Evolutionary conservation across 2,797 vertebrate genomes (phyloP).

Genomic region (Hoplostethus atlanticus): DNA sequence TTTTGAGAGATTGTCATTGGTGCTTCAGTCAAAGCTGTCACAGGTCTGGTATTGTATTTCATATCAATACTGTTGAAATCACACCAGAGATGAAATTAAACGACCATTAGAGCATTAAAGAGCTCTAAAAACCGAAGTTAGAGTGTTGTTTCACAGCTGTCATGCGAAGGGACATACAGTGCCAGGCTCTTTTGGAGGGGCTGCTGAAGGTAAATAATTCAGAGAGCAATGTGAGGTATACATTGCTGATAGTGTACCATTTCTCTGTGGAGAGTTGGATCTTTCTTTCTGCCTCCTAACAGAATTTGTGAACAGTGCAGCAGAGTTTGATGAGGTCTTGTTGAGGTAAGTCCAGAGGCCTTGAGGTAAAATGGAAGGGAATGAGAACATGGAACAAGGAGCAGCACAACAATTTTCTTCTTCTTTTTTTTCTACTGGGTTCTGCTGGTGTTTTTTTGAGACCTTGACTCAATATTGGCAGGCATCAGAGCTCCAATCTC

Average conservation of each 20-base stretch:
- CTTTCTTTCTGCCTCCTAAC: slow-evolving; percentile 63
- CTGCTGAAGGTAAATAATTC: slow-evolving; percentile 77
- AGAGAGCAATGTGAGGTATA: slow-evolving; percentile 63
- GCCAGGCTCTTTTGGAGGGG: slow-evolving; percentile 63
- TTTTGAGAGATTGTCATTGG: slow-evolving; percentile 64
- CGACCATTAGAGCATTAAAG: slow-evolving; percentile 72
- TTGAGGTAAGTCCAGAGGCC: slow-evolving; percentile 59
- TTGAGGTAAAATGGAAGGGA: slow-evolving; percentile 70
- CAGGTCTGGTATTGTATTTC: slow-evolving; percentile 75
- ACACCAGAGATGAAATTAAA: slow-evolving; percentile 76
- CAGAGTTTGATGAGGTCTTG: slow-evolving; percentile 73
- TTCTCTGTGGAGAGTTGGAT: slow-evolving; percentile 66
- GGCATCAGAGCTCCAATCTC: slow-evolving; percentile 27
- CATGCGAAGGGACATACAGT: slow-evolving; percentile 69
- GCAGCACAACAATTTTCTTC: slow-evolving; percentile 43
- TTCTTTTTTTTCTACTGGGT: not conserved
- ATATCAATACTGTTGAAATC: slow-evolving; percentile 67
- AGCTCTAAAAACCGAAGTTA: slow-evolving; percentile 69
- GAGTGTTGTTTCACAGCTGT: slow-evolving; percentile 71
- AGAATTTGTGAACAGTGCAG: slow-evolving; percentile 74
- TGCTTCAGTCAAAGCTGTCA: slow-evolving; percentile 62
- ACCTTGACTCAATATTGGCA: slow-evolving; percentile 39
- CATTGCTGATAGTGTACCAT: slow-evolving; percentile 52
- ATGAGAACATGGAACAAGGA: slow-evolving; percentile 52
- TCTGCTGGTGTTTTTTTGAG: slow-evolving; percentile 40